Percentiles rank a stretch among this genome's conserved stretches.
Evolutionary conservation across 2,888 invertebrate species (phyloP).

Genomic region (Anagyrus pseudococci): DNA sequence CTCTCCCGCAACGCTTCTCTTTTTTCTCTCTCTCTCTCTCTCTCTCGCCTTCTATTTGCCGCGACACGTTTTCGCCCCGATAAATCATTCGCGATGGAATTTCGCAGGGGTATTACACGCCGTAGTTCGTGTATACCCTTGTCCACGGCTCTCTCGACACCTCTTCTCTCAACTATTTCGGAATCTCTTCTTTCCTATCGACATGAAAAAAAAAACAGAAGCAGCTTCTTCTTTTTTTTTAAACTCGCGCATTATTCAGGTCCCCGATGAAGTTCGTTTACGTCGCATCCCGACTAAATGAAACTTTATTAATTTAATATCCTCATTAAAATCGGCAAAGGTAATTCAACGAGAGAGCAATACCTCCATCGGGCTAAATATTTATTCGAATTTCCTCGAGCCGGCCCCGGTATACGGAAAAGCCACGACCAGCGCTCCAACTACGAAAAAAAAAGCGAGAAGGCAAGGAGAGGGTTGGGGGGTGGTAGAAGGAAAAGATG

Average conservation of each 20-base stretch:
- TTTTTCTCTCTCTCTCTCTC: no score
- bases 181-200: no score
- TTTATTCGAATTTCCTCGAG: constrained; percentile 19
- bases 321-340: constrained; percentile 14
- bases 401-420: no score
- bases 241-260: not conserved
- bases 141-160: no score
- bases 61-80: no score
- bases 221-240: not conserved
- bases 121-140: no score
- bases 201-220: no score
- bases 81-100: no score
- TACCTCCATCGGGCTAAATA: constrained; percentile 7
- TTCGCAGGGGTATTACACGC: no score
- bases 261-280: not conserved
- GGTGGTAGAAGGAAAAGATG: not conserved
- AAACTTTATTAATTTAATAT: not conserved
- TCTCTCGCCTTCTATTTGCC: no score
- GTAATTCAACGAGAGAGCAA: constrained; percentile 14
- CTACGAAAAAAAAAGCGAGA: not conserved
- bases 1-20: no score
- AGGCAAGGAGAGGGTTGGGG: not conserved
- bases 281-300: not conserved
- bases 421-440: not conserved
- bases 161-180: no score